Evolutionary conservation across 92 coral and sea anemone genomes (phyloP).

Genomic region (Epizoanthus ramosus): DNA sequence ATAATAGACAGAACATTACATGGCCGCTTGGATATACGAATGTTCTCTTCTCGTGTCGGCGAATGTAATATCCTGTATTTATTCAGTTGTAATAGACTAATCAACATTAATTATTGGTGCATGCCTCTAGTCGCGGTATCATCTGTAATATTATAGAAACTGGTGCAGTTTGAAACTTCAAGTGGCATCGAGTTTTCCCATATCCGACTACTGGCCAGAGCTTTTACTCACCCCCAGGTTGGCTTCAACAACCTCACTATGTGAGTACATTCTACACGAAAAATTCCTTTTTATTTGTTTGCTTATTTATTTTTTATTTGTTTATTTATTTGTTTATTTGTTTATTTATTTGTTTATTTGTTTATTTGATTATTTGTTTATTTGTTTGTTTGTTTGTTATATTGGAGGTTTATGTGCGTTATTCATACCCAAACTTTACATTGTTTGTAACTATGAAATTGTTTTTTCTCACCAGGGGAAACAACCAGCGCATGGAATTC

Average conservation of each 20-base stretch:
- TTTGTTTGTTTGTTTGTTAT: background rate
- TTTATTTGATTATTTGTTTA: background rate
- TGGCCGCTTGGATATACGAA: too few species aligned
- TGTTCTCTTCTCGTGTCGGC: too few species aligned
- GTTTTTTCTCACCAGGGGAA: conserved; percentile 70
- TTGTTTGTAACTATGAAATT: too few species aligned
- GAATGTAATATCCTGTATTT: too few species aligned
- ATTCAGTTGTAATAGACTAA: too few species aligned
- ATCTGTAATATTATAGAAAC: conserved; percentile 57
- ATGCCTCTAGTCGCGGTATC: background rate
- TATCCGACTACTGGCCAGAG: conserved; percentile 95
- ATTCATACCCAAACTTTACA: background rate
- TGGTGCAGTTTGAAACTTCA: conserved; percentile 78
- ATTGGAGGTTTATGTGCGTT: too few species aligned
- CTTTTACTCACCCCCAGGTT: conserved; percentile 98
- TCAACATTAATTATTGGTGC: too few species aligned
- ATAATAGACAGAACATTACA: too few species aligned
- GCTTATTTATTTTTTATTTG: background rate
- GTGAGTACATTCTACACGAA: conserved; percentile 57
- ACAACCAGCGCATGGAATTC: conserved; percentile 96
- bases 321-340: background rate
- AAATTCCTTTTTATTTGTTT: background rate
- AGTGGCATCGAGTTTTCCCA: conserved; percentile 90
- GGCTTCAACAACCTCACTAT: conserved; percentile 94
- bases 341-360: background rate